A percentile compares a stretch with the other conserved stretches of the same genome.
Conservation (phyloP, 2,888 invertebrate species). For the Coleophora flavipennella region DNA sequence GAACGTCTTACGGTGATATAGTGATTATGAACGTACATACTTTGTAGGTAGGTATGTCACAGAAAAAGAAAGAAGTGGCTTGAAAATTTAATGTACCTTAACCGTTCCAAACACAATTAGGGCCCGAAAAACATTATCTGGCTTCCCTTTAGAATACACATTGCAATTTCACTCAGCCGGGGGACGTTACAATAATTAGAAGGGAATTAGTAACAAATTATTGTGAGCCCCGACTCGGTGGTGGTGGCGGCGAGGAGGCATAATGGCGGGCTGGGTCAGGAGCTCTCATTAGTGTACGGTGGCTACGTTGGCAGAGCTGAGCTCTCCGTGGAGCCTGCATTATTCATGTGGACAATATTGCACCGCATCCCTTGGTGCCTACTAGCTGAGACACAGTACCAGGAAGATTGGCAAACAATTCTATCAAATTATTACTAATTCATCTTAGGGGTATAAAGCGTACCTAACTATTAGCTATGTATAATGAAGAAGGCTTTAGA, state of each 20-base stretch:
- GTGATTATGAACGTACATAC: too few species aligned
- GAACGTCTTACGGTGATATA: too few species aligned
- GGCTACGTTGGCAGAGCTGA: conserved; percentile 30
- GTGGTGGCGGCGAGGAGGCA: conserved; percentile 48
- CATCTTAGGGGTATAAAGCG: too few species aligned
- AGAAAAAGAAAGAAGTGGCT: too few species aligned
- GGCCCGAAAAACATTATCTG: conserved; percentile 5
- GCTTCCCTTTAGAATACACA: conserved; percentile 17
- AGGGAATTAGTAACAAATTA: conserved; percentile 66
- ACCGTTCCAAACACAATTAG: background rate
- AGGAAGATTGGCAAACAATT: too few species aligned
- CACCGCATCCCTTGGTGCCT: conserved; percentile 24
- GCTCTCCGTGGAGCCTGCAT: conserved; percentile 55
- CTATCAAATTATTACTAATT: too few species aligned
- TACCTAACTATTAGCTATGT: too few species aligned
- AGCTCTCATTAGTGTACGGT: conserved; percentile 57
- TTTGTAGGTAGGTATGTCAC: too few species aligned
- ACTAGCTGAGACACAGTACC: too few species aligned
- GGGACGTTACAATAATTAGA: conserved; percentile 51
- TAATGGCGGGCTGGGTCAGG: conserved; percentile 51
- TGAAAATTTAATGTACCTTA: too few species aligned
- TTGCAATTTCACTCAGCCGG: conserved; percentile 21
- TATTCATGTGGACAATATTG: conserved; percentile 70
- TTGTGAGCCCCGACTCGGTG: conserved; percentile 27
- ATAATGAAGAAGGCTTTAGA: too few species aligned